Evolutionary conservation across 2,113 vertebrate genomes (phyloP).

Genomic region (Coracopsis vasa): DNA sequence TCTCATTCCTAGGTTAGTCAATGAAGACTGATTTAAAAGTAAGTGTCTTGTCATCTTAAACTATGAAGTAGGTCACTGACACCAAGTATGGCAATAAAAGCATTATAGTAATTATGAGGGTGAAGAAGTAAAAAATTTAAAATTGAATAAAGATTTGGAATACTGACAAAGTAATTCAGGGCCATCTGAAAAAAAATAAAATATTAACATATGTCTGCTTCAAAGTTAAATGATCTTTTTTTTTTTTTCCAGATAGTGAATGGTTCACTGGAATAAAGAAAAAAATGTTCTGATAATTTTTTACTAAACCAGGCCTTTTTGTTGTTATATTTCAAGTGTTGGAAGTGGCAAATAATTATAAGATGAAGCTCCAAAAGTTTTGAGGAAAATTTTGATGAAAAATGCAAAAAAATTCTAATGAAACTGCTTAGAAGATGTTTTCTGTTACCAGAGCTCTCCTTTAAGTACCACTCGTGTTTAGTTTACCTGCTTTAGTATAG

Average conservation of each 20-base stretch:
- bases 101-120: not conserved
- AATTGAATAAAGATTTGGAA: not conserved
- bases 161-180: not conserved
- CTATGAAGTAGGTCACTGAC: not conserved
- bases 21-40: not conserved
- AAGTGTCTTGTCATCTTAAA: not conserved
- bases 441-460: not conserved
- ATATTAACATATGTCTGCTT: not conserved
- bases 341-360: not conserved
- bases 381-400: not conserved
- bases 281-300: not conserved
- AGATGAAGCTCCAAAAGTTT: not conserved
- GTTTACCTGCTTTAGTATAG: not conserved
- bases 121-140: not conserved
- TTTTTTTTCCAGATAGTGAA: fast-evolving
- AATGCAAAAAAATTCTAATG: not conserved
- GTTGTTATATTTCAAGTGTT: not conserved
- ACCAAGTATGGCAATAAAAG: not conserved
- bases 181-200: not conserved
- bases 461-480: not conserved
- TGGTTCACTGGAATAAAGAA: not conserved
- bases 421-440: not conserved
- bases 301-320: not conserved
- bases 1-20: not conserved
- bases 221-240: not conserved